Percentiles rank a stretch among this genome's conserved stretches.
Evolutionary conservation across 2,797 vertebrate genomes (phyloP).

Genomic region (Myripristis jacobus): DNA sequence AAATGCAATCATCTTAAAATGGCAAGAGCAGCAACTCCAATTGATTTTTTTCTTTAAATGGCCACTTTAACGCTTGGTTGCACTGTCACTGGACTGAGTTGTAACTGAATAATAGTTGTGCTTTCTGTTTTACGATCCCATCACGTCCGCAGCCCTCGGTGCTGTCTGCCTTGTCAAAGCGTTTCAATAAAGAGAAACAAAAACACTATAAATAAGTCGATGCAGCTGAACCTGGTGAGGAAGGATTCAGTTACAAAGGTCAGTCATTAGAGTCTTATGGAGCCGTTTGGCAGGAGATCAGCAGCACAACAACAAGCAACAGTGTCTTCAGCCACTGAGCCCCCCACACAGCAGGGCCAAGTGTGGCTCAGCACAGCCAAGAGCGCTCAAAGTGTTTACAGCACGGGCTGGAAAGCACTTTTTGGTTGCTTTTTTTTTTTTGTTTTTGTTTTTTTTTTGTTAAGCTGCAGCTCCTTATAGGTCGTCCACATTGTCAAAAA

Average conservation of each 20-base stretch:
- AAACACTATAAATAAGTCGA: background rate
- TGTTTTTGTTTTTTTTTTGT: background rate
- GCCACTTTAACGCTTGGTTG: too few species aligned
- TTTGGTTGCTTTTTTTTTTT: too few species aligned
- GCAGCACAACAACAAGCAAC: background rate
- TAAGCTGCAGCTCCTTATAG: background rate
- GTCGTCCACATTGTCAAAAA: background rate
- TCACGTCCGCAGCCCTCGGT: too few species aligned
- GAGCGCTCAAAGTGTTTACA: background rate
- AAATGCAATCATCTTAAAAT: too few species aligned
- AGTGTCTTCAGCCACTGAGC: background rate
- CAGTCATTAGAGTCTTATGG: background rate
- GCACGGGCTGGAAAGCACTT: too few species aligned
- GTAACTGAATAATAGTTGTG: background rate
- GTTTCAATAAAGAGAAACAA: background rate
- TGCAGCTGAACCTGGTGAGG: background rate
- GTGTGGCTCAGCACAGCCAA: background rate
- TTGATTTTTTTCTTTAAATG: too few species aligned
- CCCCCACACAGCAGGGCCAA: background rate
- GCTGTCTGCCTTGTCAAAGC: background rate
- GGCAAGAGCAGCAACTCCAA: too few species aligned
- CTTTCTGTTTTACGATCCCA: too few species aligned
- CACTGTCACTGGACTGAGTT: background rate
- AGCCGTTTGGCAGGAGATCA: conserved; percentile 17
- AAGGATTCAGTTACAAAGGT: background rate